Evolutionary conservation across 37 sponge, comb jelly and placozoan genomes (phyloP), one percentile per base, ranked within the genome.

Genomic region (Lycopodina hypogea): DNA sequence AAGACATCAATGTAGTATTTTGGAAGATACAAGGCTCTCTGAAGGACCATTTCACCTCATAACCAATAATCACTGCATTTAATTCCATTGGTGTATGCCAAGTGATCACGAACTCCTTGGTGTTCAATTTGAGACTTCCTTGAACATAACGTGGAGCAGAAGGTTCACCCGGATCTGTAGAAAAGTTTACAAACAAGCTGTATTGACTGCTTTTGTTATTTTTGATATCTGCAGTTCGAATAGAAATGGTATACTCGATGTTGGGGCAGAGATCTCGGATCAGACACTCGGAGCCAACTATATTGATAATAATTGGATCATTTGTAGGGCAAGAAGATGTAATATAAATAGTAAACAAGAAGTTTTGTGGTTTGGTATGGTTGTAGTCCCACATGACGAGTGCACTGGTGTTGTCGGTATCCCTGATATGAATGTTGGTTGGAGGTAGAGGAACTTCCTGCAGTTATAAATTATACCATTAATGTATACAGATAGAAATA

Each of bases 11-110:
- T 48, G 39, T 36, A 35, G 71, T 2, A 70, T 41, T 48, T 15
- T 34, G 15, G 3, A 14, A 23, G 34, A 1, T 55, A 53, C 42
- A 42, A 2, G 34, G n/a, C 19, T 52, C 22, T 17, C 3, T 32
- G 22, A 55, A 33, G 1, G 55, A 73, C 74, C 74, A 73, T 8
- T 26, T 14, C 30, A 73, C 56, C 29, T 73, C 74, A 73, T 73
- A 73, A 17, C 42, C 19, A 33, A 52, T 73, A 34, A 73, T 34
- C 3, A 56, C 28, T 32, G 52, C 56, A 53, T 73, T 73, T 12
- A 23, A 33, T 30, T 7, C 12, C 1, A 1, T 42, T 42, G 74
- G 74, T 15, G 17, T 33, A 33, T 7, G 21, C 74, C 74, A 65
- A 32, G 66, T 65, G 32, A 65, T 65, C 17, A 65, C 17, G 2